These are phyloP conservation scores for Syrista parreyssii DNA, from an alignment of 2,888 invertebrate species.

Conservation along the genomic window DNA sequence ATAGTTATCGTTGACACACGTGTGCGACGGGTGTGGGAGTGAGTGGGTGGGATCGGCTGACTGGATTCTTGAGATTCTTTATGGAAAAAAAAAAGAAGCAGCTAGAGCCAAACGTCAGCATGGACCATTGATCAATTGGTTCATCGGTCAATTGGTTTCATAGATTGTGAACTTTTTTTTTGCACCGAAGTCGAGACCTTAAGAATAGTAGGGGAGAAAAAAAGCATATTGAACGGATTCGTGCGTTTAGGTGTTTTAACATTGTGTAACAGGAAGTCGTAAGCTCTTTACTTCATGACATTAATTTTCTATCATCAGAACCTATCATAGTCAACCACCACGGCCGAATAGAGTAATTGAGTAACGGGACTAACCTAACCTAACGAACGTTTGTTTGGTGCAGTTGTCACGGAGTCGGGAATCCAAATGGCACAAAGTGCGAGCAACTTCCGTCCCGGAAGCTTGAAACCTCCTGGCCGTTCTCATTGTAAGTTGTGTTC, in stretches of 20 bases:
- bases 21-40: not conserved
- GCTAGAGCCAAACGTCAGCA: not conserved
- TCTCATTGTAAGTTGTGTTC: conserved; percentile 58
- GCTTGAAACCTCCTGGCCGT: conserved; percentile 65
- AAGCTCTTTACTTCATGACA: not conserved
- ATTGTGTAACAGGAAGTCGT: not conserved
- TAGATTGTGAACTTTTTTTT: not conserved
- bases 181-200: not conserved
- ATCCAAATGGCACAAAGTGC: conserved; percentile 62
- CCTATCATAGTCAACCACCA: not conserved
- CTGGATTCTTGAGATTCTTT: not conserved
- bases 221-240: not conserved
- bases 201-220: not conserved
- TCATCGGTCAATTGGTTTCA: not conserved
- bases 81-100: not conserved
- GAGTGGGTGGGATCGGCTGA: not conserved
- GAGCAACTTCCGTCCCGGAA: conserved; percentile 63
- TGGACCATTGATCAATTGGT: not conserved
- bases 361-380: not conserved
- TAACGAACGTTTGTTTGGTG: conserved; percentile 29
- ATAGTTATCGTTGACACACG: not conserved
- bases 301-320: not conserved
- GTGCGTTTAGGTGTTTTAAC: not conserved
- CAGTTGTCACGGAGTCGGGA: conserved; percentile 64
- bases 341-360: not conserved